phyloP scores from a whole-genome alignment of 2,797 vertebrate genomes.

The Phaenicophaeus curvirostris region DNA sequence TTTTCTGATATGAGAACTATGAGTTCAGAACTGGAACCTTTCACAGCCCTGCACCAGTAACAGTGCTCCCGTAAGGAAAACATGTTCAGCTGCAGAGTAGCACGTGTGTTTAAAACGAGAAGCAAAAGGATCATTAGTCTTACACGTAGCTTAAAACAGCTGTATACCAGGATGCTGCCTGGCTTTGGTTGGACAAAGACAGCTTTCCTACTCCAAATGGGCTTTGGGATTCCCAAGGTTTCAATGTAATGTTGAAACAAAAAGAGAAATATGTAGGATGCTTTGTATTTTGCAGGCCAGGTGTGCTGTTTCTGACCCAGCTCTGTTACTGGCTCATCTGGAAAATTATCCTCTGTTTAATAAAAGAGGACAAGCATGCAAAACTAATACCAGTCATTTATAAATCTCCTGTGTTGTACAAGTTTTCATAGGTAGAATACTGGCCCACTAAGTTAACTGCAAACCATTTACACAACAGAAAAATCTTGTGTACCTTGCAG shows the following conservation, averaged over 20 bases:
- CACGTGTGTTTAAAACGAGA: background rate
- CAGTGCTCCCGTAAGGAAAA: background rate
- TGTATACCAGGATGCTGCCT: background rate
- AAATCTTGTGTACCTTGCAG: background rate
- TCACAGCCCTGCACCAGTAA: background rate
- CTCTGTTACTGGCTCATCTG: background rate
- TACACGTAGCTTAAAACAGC: background rate
- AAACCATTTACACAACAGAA: background rate
- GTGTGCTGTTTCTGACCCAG: background rate
- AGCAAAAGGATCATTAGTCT: background rate
- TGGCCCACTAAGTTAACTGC: background rate
- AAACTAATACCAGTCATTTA: background rate
- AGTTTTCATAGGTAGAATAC: background rate
- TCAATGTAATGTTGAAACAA: background rate
- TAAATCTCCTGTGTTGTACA: background rate
- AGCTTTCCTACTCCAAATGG: background rate
- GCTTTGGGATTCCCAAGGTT: background rate
- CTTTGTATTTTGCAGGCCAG: background rate
- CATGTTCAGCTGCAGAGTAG: background rate
- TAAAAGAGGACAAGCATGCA: background rate
- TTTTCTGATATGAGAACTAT: background rate
- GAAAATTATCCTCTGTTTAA: background rate
- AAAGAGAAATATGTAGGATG: background rate
- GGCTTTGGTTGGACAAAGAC: background rate
- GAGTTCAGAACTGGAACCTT: background rate